Conservation (phyloP, 2,113 vertebrate species). For the Pionites leucogaster region DNA sequence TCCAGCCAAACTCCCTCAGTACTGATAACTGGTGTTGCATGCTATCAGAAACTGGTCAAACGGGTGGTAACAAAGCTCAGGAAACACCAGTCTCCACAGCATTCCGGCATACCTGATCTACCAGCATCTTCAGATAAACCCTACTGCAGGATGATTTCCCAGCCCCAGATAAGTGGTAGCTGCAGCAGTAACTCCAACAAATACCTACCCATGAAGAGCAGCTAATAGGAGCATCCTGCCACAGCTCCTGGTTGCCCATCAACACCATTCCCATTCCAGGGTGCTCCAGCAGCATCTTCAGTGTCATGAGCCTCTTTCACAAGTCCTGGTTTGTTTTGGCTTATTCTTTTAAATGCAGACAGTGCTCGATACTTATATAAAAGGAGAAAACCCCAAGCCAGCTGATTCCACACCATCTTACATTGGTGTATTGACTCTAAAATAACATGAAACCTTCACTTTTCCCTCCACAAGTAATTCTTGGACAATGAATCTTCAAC, state of each 20-base stretch:
- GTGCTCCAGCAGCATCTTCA: background rate
- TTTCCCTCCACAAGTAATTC: background rate
- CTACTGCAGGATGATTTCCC: background rate
- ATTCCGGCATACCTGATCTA: background rate
- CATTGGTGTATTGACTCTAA: background rate
- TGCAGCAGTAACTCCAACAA: background rate
- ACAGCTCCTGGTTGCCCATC: background rate
- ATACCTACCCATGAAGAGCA: accelerated
- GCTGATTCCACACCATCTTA: background rate
- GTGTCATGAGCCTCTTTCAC: background rate
- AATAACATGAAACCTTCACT: background rate
- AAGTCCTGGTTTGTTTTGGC: background rate
- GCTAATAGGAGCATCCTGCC: background rate
- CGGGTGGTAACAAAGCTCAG: background rate
- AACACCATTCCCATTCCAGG: background rate
- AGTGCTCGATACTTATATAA: background rate
- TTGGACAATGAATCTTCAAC: background rate
- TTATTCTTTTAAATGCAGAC: background rate
- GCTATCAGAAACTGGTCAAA: background rate
- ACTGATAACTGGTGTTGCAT: accelerated
- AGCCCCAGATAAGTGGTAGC: background rate
- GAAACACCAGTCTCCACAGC: background rate
- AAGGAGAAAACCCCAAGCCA: background rate
- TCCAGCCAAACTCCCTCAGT: background rate
- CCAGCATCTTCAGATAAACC: background rate